Base-by-base conservation (phyloP, 2,888 invertebrate genomes). In the Mimas tiliae region DNA sequence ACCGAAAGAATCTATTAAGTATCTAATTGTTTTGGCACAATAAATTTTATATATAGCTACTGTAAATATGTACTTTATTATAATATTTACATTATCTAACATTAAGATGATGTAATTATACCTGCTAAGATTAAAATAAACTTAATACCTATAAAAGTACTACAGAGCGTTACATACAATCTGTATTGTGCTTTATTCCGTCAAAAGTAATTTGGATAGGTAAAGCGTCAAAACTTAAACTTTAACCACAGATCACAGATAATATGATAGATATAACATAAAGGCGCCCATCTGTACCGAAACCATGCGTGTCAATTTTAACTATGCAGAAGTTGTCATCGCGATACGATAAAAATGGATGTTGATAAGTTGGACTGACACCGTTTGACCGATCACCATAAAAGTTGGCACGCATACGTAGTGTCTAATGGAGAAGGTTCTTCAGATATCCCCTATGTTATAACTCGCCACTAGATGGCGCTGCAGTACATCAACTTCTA, bases 111-210 rank as follows among this genome's bases (percentile, higher is more conserved):
- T 58, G 58, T 58, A 58, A 58, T 42, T 42, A 58, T 58, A 58
- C 14, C 1, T 16, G 42, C 38, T 42, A 58, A 38, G 21, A 47
- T 63, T 63, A 38, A 21, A 16, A 16, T 47, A 55, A 65, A 47
- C 63, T 63, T 62, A 63, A 14, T 64, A 65, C 52, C 55, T 55
- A 38, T 38, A 6, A 6, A 42, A 9, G 58, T 42, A 42, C 58
- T 58, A 19, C 19, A 9, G 63, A 38, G 19, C 42, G 58, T 42
- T 42, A 42, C 16, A 19, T 58, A 12, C 67, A 64, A 67, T 70
- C 19, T 66, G 50, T 64, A 65, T 27, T 27, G 19, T 42, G 53
- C 65, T 11, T 62, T 63, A 11, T 48, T 52, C 65, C 45, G 52
- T 62, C 47, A 63, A 65, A 38, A 38, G 58, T 19, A 55, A 53